These are phyloP conservation scores for Trypoxylus dichotomus DNA, from an alignment of 1,140 invertebrate genomes.

Conservation along the genomic window DNA sequence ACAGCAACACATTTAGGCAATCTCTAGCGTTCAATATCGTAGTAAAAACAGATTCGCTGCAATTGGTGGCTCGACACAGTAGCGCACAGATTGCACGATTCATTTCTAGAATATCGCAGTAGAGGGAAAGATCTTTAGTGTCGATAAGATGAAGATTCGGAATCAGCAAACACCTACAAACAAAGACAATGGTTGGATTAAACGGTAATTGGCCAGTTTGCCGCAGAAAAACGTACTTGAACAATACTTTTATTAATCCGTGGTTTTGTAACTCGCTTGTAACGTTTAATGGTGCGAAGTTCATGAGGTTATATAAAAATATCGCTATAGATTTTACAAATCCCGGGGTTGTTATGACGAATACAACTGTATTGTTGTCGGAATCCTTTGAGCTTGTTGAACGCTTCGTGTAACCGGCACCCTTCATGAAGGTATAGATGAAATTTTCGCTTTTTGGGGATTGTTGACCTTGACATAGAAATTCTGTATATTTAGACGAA, in stretches of 20 bases:
- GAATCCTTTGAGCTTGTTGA: not conserved
- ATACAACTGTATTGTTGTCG: not conserved
- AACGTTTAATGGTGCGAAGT: constrained; percentile 48
- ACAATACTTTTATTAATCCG: constrained; percentile 41
- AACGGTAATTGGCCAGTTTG: not conserved
- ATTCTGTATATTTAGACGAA: not conserved
- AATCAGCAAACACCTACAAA: constrained; percentile 48
- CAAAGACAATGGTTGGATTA: not conserved
- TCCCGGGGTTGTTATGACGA: constrained; percentile 52
- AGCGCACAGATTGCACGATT: constrained; percentile 54
- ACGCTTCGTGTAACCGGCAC: not conserved
- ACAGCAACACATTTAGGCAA: constrained; percentile 53
- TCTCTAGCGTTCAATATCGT: constrained; percentile 55
- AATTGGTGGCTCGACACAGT: constrained; percentile 52
- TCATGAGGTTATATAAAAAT: constrained; percentile 55
- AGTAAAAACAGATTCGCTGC: constrained; percentile 51
- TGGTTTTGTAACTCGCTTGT: constrained; percentile 36
- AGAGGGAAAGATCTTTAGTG: constrained; percentile 51
- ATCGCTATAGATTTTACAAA: constrained; percentile 53
- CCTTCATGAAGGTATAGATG: not conserved
- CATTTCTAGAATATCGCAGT: constrained; percentile 58
- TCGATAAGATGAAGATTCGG: constrained; percentile 48
- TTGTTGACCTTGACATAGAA: not conserved
- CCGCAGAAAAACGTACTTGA: constrained; percentile 34
- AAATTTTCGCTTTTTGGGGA: not conserved